Evolutionary conservation across 2,797 vertebrate genomes (phyloP).

Genomic region (Lophotriccus pileatus): DNA sequence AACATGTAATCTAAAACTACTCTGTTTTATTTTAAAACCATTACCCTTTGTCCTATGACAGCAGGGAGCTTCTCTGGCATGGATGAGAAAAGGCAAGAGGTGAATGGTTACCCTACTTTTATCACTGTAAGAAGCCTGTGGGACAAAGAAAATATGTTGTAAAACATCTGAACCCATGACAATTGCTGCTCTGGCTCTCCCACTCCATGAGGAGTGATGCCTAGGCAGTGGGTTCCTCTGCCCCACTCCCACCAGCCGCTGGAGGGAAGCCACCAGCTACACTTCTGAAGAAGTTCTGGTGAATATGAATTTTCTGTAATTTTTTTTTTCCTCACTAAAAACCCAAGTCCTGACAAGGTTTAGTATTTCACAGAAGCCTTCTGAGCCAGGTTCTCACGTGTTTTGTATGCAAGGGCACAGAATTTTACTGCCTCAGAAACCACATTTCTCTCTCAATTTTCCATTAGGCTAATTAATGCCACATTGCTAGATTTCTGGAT

Average conservation of each 20-base stretch:
- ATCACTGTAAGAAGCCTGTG: neutral
- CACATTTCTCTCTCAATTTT: slow-evolving; percentile 9
- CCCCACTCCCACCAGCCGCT: neutral
- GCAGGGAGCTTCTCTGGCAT: neutral
- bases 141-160: neutral
- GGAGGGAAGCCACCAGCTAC: neutral
- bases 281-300: neutral
- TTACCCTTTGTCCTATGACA: neutral
- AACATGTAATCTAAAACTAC: neutral
- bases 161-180: accelerated
- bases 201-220: neutral
- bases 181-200: neutral
- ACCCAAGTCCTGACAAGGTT: neutral
- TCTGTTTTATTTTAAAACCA: neutral
- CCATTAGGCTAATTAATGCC: slow-evolving; percentile 6
- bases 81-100: neutral
- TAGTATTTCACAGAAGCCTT: neutral
- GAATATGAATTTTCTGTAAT: neutral
- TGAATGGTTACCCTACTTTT: neutral
- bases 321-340: no score
- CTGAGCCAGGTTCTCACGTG: neutral
- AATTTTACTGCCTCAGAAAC: slow-evolving; percentile 30
- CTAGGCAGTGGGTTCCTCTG: accelerated
- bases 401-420: neutral
- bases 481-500: neutral